Evolutionary conservation across 2,113 vertebrate genomes (phyloP), one percentile per base, ranked within the genome.

Genomic region (Chaetodon auriga): DNA sequence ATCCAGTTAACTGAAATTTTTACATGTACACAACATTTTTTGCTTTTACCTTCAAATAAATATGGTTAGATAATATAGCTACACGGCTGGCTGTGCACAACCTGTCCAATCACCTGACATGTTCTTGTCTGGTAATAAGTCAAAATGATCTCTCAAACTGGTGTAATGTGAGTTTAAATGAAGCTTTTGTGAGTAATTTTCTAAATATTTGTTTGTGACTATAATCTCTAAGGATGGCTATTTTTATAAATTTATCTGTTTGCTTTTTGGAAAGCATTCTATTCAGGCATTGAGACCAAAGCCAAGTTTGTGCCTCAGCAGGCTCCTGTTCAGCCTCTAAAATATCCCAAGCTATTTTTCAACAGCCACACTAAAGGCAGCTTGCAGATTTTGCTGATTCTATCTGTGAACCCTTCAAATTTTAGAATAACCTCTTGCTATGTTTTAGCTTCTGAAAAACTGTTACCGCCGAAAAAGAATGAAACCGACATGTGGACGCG

Each of bases 241-340:
- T 83, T 78, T 83, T 78, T 53, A 38, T 48, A 5, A 43, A 68
- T 75, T 73, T 1, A 79, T 81, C 71, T 36, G n/a, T 80, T 82
- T 76, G 61, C 18, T 63, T 75, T 82, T 75, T 78, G 83, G 46
- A 78, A 74, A 55, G 10, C 10, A 25, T 73, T 79, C 46, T 43
- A 58, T 35, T 54, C 54, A 71, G 43, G 5, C 23, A 68, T 11
- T 49, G 41, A 58, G 23, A 30, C 53, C 16, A 68, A 69, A 68
- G 84, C 77, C 87, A 85, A 65, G 35, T 79, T 75, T 66, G 23
- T 68, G 46, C 82, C 55, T 84, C 72, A 70, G 54, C 7, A 43
- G 60, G 78, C 68, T 83, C 72, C 57, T 49, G 54, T 57, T 77
- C 38, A 79, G 62, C 16, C 1, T 75, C 11, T 43, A 51, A 85